Base-by-base conservation (phyloP, 2,113 vertebrate species). In the Sander lucioperca region DNA sequence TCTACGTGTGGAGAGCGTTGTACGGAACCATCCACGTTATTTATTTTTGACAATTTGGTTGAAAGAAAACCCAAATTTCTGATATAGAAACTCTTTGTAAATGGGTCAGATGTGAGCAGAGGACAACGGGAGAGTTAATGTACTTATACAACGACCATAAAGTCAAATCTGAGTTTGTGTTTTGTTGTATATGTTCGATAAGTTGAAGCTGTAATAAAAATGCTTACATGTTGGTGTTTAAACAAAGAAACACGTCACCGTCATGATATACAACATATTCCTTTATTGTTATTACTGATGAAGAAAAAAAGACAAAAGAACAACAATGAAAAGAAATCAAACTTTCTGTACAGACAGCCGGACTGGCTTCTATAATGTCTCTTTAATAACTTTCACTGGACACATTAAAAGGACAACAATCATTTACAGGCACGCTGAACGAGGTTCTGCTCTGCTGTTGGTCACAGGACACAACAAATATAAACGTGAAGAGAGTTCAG, bases 251-350 rank as follows among this genome's bases (percentile, higher is more conserved):
- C 23, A 11, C 16, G 21, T 16, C 30, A 61, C 30, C 62, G 27
- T 33, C 15, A 14, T 77, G 71, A 90, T 88, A 80, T 68, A 82
- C 89, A 91, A 84, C 85, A 88, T 87, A 43, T 84, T 77, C 64
- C 79, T 92, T 86, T 90, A 90, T 86, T 88, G 79, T 88, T 86
- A 81, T 74, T 94, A 73, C 51, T 69, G 61, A 84, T 84, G 30
- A 4, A 30, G 4, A 30, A 30, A 3, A 30, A 30, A 30, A 30
- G 1, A 30, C 30, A 30, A 30, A 59, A 69, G 2, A 74, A 85
- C 36, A 76, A 89, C 83, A 88, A 90, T 70, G 84, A 86, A 87
- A 86, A 61, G 93, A 91, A 84, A 12, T 74, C 84, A 80, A 82
- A 71, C 66, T 86, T 70, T 88, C 61, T 91, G 78, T 91, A 33